Percentiles rank a stretch among this genome's conserved stretches.
Evolutionary conservation across 2,888 invertebrate species (phyloP).

Genomic region (Ariolimax columbianus): DNA sequence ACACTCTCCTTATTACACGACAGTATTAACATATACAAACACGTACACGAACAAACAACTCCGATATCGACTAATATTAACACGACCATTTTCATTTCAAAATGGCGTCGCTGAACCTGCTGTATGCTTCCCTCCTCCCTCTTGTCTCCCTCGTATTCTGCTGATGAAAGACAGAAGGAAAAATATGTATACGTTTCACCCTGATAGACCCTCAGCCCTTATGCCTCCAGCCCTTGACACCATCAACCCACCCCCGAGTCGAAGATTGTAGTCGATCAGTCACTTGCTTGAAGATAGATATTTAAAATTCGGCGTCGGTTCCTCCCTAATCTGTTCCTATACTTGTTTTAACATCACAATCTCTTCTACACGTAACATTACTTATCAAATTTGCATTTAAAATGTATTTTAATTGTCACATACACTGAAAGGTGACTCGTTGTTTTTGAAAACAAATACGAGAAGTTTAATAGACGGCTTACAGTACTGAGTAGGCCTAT

Average conservation of each 20-base stretch:
- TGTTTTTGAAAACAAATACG: neutral
- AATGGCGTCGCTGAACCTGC: slow-evolving; percentile 17
- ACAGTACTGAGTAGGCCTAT: slow-evolving; percentile 37
- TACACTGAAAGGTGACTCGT: neutral
- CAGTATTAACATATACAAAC: slow-evolving; percentile 8
- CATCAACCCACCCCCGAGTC: slow-evolving; percentile 5
- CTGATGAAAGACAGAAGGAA: slow-evolving; percentile 6
- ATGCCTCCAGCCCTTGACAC: slow-evolving; percentile 16
- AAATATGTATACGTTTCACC: slow-evolving; percentile 7
- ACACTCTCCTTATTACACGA: no score
- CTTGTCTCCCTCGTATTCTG: neutral
- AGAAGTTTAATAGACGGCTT: slow-evolving; percentile 2
- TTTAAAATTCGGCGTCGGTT: neutral
- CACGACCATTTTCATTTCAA: neutral
- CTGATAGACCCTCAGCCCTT: slow-evolving; percentile 32
- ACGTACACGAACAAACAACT: neutral
- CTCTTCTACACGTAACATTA: neutral
- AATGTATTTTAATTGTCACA: neutral
- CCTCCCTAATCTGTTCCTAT: slow-evolving; percentile 5
- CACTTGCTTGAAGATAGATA: slow-evolving; percentile 6
- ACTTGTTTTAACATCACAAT: neutral
- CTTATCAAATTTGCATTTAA: neutral
- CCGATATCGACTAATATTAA: neutral
- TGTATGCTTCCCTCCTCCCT: neutral
- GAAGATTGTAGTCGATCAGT: slow-evolving; percentile 24